phyloP scores from a whole-genome alignment of 2,797 vertebrate genomes.

The Danio tinwini region DNA sequence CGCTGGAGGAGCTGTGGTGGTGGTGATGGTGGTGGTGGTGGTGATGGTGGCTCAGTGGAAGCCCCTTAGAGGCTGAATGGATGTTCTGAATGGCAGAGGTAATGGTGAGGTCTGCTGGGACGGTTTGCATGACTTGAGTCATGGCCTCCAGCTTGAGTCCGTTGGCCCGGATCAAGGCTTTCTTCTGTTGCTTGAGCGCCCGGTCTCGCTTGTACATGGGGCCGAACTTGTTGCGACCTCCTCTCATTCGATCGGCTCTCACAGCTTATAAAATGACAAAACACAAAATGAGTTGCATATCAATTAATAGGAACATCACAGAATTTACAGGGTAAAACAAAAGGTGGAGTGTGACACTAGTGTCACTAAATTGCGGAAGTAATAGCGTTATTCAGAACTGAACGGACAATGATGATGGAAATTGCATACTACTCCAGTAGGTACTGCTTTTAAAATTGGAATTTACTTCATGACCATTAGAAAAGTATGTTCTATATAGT shows the following conservation, averaged over 20 bases:
- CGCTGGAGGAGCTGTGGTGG: conserved; percentile 81
- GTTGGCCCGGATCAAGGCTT: conserved; percentile 96
- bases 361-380: no score
- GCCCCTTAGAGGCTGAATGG: conserved; percentile 94
- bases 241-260: conserved; percentile 96
- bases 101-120: conserved; percentile 95
- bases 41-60: conserved; percentile 89
- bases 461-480: no score
- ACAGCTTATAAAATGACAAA: conserved; percentile 80
- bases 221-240: conserved; percentile 97
- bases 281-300: conserved; percentile 6
- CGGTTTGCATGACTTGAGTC: conserved; percentile 96
- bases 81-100: conserved; percentile 97
- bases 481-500: no score
- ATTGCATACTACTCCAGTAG: no score
- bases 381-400: no score
- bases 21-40: conserved; percentile 79
- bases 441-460: no score
- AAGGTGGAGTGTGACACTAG: no score
- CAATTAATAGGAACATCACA: not conserved
- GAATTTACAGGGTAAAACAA: not conserved
- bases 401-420: no score
- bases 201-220: conserved; percentile 99
- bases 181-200: conserved; percentile 97
- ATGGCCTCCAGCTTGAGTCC: conserved; percentile 98